Base-by-base conservation (phyloP, 1,140 invertebrate genomes). In the Nebria ingens region DNA sequence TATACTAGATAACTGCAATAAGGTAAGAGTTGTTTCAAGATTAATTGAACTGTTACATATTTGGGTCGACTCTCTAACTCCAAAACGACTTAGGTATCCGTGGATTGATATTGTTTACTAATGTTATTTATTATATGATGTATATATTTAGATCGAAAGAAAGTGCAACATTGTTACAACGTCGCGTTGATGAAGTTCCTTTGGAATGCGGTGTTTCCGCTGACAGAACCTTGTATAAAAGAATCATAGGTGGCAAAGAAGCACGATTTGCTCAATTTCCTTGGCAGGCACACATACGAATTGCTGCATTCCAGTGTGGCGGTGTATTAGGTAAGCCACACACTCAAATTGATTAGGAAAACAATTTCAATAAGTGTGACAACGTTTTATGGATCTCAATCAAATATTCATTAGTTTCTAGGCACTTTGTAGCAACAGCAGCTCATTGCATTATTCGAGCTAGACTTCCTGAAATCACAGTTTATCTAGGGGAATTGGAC, bases 251-350 rank as follows among this genome's bases (percentile, higher is more conserved):
- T 11, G 84, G 84, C 1, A 68, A 80, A 11, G 81, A 83, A 50
- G 84, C 85, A 0, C 72, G 76, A 54, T 83, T 85, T 61, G 87
- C 84, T 0, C 87, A 91, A 72, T 85, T 88, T 65, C 88, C 88
- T 1, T 91, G 87, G 87, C 86, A 91, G 69, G 87, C 86, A 0
- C 87, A 90, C 63, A 86, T 91, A 55, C 79, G 88, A 66, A 89
- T 91, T 56, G 78, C 82, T 0, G 82, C 86, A 58, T 89, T 84
- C 65, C 88, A 91, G 67, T 89, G 86, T 65, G 86, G 86, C 13
- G 86, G 86, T 3, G 83, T 85, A 13, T 67, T 85, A 49, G 75
- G 76, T 85, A 65, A 73, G 69, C 61, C 52, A 45, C 13, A 19
- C 23, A 51, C 22, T 51, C 54, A 51, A 25, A 19, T 50, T 19